Base-by-base conservation (phyloP, 2,888 invertebrate species). In the Xylocampa areola region DNA sequence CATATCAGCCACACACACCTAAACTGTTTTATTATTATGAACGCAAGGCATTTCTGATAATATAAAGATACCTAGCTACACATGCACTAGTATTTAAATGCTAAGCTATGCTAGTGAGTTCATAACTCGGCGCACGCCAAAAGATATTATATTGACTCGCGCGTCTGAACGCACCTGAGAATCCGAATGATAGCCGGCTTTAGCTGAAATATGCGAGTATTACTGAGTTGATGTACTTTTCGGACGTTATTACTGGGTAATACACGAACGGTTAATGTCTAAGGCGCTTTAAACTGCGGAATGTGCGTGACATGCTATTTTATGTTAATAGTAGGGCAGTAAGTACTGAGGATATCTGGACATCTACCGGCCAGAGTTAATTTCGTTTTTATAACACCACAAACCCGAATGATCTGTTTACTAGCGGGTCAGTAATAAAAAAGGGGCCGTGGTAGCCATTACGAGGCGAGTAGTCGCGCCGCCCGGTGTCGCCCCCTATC, bases 401-500 rank as follows among this genome's bases (percentile, higher is more conserved):
- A 93, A 93, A 92, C 91, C 92, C 90, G 92, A 93, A 94, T 93
- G 93, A 93, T 93, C 93, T 94, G 93, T 94, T 93, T 94, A 94
- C 93, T 94, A 91, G 93, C 92, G 92, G 93, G 91, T 90, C 91
- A 92, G 93, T 93, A 92, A 92, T 94, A 94, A 94, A 94, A 91
- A 91, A 85, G 88, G 91, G 93, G 91, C 90, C 88, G 91, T 86
- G 88, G 91, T 90, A 87, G 90, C 90, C 88, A 91, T 92, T 92
- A 92, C 87, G 76, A 80, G 83, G 86, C 84, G 89, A 91, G 90
- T 88, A 88, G 88, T 81, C 85, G 79, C 86, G 86, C 81, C 84
- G 84, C 83, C 80, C 85, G 81, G 80, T 79, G 85, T 90, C 91
- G 93, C 93, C 93, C 93, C 93, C 93, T 94, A 93, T 94, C 92